Percentiles rank a stretch among this genome's conserved stretches.
Evolutionary conservation across 2,113 vertebrate genomes (phyloP).

Genomic region (Peromyscus polionotus): DNA sequence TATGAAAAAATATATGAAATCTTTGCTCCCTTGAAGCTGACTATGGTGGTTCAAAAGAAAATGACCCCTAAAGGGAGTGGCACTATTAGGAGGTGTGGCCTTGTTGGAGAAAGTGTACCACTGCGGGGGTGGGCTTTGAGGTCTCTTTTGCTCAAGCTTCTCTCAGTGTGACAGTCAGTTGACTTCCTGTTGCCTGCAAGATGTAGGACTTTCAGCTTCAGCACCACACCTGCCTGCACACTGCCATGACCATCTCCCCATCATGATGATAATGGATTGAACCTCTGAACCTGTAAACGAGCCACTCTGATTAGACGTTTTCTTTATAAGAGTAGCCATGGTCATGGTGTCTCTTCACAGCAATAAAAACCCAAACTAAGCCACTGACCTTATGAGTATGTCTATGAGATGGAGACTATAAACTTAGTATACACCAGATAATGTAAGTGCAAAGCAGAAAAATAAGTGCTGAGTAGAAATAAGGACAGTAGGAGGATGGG

Average conservation of each 20-base stretch:
- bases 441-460: not conserved
- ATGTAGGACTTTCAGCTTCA: not conserved
- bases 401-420: not conserved
- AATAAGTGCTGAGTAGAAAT: not conserved
- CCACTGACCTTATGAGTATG: not conserved
- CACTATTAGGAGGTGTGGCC: not conserved
- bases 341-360: not conserved
- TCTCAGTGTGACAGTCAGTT: not conserved
- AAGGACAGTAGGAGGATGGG: not conserved
- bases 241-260: not conserved
- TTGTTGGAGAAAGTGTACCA: not conserved
- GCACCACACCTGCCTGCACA: not conserved
- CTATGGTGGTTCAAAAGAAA: not conserved
- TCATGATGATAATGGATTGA: not conserved
- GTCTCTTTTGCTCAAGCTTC: not conserved
- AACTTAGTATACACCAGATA: not conserved
- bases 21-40: not conserved
- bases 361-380: not conserved
- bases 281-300: not conserved
- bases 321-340: not conserved
- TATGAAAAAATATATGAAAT: conserved; percentile 28
- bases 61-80: not conserved
- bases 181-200: not conserved
- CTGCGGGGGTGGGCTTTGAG: not conserved
- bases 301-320: not conserved